A percentile compares a stretch with the other conserved stretches of the same genome.
Conservation (phyloP, 2,113 vertebrate genomes). For the Antechinus flavipes region DNA sequence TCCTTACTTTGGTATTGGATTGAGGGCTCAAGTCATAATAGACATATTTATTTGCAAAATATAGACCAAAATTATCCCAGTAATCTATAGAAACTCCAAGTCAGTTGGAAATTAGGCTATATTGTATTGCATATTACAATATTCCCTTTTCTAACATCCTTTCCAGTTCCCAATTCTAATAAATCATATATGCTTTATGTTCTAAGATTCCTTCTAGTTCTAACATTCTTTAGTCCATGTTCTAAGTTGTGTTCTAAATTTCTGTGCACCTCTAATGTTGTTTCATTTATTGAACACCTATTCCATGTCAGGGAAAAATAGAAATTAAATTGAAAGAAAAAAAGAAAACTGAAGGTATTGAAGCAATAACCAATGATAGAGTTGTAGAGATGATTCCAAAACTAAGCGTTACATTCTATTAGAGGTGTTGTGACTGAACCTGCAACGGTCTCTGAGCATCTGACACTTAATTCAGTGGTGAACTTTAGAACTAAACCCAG, state of each 20-base stretch:
- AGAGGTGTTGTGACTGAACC: constrained; percentile 34
- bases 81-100: neutral
- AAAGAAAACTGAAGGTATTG: neutral
- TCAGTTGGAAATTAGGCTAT: neutral
- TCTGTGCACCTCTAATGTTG: neutral
- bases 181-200: neutral
- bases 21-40: neutral
- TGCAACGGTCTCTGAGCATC: constrained; percentile 57
- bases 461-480: constrained; percentile 77
- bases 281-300: neutral
- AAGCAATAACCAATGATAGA: constrained; percentile 9
- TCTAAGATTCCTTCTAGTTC: neutral
- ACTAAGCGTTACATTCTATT: constrained; percentile 21
- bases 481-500: constrained; percentile 70
- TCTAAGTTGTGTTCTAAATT: neutral
- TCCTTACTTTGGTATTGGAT: neutral
- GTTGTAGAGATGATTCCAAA: neutral
- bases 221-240: neutral
- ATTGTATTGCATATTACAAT: neutral
- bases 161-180: neutral
- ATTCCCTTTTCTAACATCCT: neutral
- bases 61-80: neutral
- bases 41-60: neutral
- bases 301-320: neutral
- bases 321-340: constrained; percentile 32